A percentile compares a stretch with the other conserved stretches of the same genome.
Conservation (phyloP, 2,113 vertebrate genomes). For the Psilopogon haemacephalus region DNA sequence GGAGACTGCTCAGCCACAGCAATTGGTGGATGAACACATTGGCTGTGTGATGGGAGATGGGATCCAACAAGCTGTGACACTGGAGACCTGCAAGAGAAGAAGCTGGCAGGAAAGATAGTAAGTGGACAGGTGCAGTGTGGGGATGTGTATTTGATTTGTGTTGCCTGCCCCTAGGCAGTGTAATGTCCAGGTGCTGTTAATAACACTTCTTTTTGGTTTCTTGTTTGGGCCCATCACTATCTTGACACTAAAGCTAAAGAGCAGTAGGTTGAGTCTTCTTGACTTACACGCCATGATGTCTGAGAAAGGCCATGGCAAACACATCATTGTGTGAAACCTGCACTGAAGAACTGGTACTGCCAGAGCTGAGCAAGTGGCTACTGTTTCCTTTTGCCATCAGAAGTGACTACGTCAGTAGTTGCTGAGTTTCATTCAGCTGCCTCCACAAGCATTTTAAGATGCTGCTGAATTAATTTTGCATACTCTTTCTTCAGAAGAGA, state of each 20-base stretch:
- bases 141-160: not conserved
- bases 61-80: not conserved
- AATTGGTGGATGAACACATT: accelerated
- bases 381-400: not conserved
- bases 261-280: not conserved
- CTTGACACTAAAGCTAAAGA: not conserved
- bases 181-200: not conserved
- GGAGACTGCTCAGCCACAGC: not conserved
- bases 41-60: not conserved
- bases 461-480: not conserved
- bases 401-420: not conserved
- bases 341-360: not conserved
- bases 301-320: not conserved
- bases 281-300: not conserved
- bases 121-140: not conserved
- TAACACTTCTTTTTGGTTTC: not conserved
- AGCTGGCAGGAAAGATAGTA: not conserved
- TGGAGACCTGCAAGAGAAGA: not conserved
- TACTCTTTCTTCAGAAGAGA: not conserved
- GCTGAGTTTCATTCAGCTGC: not conserved
- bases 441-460: not conserved
- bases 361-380: not conserved
- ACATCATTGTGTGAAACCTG: not conserved
- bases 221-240: not conserved
- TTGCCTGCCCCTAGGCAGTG: not conserved